Conservation (phyloP, 2,888 invertebrate species). For the Campopleginae sp. region DNA sequence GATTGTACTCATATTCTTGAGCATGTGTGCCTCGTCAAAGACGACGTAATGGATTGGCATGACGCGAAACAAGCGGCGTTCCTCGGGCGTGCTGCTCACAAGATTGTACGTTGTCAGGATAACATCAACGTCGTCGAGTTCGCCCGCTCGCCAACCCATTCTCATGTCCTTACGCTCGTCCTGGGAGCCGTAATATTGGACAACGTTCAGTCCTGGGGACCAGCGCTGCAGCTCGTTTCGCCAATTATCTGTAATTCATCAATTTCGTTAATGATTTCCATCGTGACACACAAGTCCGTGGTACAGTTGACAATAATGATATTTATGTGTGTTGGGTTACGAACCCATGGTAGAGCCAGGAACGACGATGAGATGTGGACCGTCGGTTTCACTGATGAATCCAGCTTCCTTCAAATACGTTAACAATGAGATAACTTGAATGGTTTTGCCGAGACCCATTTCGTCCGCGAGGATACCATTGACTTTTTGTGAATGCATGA, state of each 20-base stretch:
- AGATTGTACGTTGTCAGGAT: conserved; percentile 95
- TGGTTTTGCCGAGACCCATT: conserved; percentile 98
- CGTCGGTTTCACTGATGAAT: conserved; percentile 85
- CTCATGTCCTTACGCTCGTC: conserved; percentile 93
- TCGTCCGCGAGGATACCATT: conserved; percentile 99
- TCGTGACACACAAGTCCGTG: not conserved
- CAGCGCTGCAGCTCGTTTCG: conserved; percentile 90
- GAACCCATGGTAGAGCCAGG: conserved; percentile 97
- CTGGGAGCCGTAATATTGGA: conserved; percentile 94
- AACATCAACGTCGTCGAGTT: conserved; percentile 91
- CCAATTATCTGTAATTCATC: conserved; percentile 90
- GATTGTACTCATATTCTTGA: conserved; percentile 98
- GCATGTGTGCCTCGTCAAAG: conserved; percentile 99
- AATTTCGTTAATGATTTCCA: not conserved
- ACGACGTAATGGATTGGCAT: conserved; percentile 96
- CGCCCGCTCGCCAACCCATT: conserved; percentile 90
- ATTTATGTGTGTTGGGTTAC: not conserved
- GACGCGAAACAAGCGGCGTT: conserved; percentile 95
- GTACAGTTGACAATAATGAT: not conserved
- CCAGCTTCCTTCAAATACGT: conserved; percentile 94
- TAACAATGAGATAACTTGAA: conserved; percentile 96
- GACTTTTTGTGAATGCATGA: conserved; percentile 94
- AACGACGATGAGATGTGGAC: conserved; percentile 97
- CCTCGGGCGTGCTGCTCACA: conserved; percentile 94
- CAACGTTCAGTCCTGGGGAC: conserved; percentile 92